These are phyloP conservation scores for Rhegmatorhina hoffmannsi DNA, from an alignment of 2,113 vertebrate species.

Conservation along the genomic window DNA sequence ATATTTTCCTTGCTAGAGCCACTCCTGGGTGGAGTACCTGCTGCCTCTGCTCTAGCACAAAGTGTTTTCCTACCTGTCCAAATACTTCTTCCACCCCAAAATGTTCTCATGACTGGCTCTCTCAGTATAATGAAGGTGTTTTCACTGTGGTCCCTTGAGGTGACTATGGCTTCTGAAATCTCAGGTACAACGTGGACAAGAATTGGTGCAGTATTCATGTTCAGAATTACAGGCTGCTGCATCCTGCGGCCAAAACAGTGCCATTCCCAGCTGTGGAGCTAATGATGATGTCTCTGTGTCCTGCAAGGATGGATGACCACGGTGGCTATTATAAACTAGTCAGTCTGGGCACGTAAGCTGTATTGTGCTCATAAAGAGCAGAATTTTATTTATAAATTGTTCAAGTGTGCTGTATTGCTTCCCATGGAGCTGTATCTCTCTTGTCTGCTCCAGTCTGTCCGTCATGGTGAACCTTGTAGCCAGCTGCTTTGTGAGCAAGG, in stretches of 20 bases:
- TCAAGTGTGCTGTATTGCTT: background rate
- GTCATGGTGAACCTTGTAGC: background rate
- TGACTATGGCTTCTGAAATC: background rate
- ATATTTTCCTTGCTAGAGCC: background rate
- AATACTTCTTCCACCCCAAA: background rate
- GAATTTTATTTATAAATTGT: constrained; percentile 9
- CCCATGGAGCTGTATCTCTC: background rate
- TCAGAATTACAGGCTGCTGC: background rate
- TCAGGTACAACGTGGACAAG: background rate
- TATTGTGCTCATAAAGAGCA: background rate
- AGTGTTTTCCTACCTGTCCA: background rate
- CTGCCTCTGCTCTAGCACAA: background rate
- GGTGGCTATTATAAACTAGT: background rate
- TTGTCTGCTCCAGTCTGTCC: constrained; percentile 3
- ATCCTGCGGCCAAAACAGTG: fast-evolving
- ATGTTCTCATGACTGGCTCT: background rate
- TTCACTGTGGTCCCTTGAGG: background rate
- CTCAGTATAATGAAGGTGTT: background rate
- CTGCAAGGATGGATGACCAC: background rate
- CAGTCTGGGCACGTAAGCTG: background rate
- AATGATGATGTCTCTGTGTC: background rate
- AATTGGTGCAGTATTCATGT: background rate
- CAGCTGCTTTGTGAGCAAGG: constrained; percentile 40
- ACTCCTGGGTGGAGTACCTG: background rate
- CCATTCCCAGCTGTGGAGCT: background rate